phyloP scores from a whole-genome alignment of 1,140 invertebrate genomes.

The Orussus abietinus region DNA sequence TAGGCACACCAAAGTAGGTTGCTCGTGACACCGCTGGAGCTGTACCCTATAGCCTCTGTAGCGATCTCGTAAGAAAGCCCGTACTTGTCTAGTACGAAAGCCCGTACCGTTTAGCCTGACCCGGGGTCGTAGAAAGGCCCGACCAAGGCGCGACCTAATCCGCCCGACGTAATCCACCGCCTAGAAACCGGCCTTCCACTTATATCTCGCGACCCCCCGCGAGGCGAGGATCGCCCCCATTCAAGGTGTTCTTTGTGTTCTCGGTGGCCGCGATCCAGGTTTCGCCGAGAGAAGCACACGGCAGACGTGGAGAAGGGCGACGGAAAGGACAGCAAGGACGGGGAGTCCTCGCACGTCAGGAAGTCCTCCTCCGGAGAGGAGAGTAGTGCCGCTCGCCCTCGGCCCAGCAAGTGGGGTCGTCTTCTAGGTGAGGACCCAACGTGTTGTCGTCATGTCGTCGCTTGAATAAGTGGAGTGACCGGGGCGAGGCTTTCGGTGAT shows the following conservation, averaged over 20 bases:
- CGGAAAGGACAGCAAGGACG: constrained; percentile 49
- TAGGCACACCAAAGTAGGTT: constrained; percentile 51
- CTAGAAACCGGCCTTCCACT: too few relatives aligned
- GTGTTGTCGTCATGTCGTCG: too few relatives aligned
- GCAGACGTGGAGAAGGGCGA: constrained; percentile 65
- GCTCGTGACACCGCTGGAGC: constrained; percentile 50
- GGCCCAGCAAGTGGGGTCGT: constrained; percentile 74
- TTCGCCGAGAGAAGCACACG: constrained; percentile 47
- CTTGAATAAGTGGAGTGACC: too few relatives aligned
- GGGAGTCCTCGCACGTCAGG: constrained; percentile 52
- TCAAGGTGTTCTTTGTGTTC: constrained; percentile 22
- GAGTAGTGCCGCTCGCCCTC: constrained; percentile 48
- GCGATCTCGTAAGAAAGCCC: constrained; percentile 8
- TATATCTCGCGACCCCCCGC: too few relatives aligned
- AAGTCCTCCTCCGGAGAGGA: constrained; percentile 59
- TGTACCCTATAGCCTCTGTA: constrained; percentile 39
- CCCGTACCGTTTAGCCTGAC: too few relatives aligned
- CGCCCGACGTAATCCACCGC: too few relatives aligned
- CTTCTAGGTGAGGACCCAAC: constrained; percentile 65
- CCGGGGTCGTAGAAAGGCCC: too few relatives aligned
- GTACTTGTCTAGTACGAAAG: too few relatives aligned
- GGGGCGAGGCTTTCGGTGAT: too few relatives aligned
- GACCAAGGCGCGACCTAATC: too few relatives aligned
- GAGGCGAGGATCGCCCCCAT: too few relatives aligned
- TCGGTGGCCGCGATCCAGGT: constrained; percentile 33